Evolutionary conservation across 1,140 invertebrate genomes (phyloP), one percentile per base, ranked within the genome.

Genomic region (Acromyrmex heyeri): DNA sequence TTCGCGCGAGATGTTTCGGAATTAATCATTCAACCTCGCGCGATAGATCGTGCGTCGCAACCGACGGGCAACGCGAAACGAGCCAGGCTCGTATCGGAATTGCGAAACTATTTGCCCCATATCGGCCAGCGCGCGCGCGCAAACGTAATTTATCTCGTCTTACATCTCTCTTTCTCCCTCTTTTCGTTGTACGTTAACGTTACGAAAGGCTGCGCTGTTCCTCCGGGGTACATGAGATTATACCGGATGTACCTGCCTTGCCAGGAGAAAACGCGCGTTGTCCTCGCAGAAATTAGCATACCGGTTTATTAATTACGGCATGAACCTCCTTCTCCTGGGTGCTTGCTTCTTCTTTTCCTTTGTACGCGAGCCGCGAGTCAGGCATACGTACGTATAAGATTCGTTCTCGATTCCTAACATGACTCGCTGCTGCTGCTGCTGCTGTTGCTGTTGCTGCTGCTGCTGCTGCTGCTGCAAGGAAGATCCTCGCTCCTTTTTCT

Each of bases 291-390:
- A 92, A 92, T 93, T 92, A 90, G 83, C 91, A 92, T 92, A 93
- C 92, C 91, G 90, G 92, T 92, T 93, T 92, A 93, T 93, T 92
- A 93, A 92, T 93, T 92, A 92, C 86, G 83, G 72, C 70, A 78
- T 78, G 78, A 44, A 38, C 70, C 72, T 85, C 62, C 69, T 73
- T 64, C 64, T 38, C 62, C 14, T 10, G 34, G 12, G 44, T 57
- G 27, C 14, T 48, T 10, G n/a, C 24, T 53, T 21, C 67, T 53
- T 87, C 64, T 83, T 53, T 69, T 27, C 44, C 75, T 78, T 88
- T 88, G 62, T 65, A 34, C 78, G 21, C 44, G 77, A 62, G 48
- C 87, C 61, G 61, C 70, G 61, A 81, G 21, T 83, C 55, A 48
- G 10, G 14, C 57, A 18, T 70, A 44, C 69, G 38, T 70, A 44